phyloP scores from a whole-genome alignment of 2,113 vertebrate genomes.

The Arizona elegans region DNA sequence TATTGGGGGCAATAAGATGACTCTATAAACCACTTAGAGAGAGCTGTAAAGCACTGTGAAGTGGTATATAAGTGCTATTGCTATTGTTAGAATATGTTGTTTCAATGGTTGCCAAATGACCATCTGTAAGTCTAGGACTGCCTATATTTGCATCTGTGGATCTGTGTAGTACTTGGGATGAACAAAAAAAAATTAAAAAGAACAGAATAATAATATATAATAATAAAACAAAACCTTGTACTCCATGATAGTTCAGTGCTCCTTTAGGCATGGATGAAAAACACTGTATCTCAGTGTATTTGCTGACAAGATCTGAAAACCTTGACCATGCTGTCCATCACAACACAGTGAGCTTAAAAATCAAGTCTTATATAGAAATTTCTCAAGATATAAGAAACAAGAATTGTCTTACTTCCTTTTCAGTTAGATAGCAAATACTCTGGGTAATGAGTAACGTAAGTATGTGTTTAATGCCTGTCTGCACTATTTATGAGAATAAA shows the following conservation, averaged over 20 bases:
- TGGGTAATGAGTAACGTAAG: not conserved
- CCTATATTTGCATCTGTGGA: too few relatives aligned
- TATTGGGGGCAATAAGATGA: too few relatives aligned
- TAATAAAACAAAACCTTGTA: not conserved
- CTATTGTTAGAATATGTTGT: too few relatives aligned
- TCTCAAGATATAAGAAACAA: not conserved
- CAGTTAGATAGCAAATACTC: not conserved
- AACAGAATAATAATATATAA: not conserved
- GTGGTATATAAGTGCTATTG: too few relatives aligned
- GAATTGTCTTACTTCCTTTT: not conserved
- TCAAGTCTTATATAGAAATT: not conserved
- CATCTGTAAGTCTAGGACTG: too few relatives aligned
- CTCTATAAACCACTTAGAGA: too few relatives aligned
- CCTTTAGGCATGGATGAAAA: not conserved
- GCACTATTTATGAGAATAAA: not conserved
- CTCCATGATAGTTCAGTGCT: accelerated
- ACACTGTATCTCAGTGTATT: not conserved
- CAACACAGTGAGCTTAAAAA: not conserved
- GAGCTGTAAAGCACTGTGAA: too few relatives aligned
- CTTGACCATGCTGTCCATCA: not conserved
- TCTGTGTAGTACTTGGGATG: not conserved
- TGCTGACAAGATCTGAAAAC: not conserved
- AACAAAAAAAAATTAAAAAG: not conserved
- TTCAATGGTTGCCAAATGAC: too few relatives aligned
- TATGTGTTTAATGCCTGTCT: not conserved